Evolutionary conservation across 2,113 vertebrate genomes (phyloP), one percentile per base, ranked within the genome.

Genomic region (Cyanoderma ruficeps): DNA sequence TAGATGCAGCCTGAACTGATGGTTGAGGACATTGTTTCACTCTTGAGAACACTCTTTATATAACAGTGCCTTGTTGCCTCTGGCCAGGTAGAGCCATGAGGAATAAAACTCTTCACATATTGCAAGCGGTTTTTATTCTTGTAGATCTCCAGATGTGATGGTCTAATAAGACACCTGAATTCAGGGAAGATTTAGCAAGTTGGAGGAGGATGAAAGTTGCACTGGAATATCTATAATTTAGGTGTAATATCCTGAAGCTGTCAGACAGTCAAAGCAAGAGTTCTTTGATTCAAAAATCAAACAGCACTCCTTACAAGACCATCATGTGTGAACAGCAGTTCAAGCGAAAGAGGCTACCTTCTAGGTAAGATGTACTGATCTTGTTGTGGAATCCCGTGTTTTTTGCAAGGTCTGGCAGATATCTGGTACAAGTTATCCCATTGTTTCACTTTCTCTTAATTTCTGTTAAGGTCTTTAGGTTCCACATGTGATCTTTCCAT

Each of bases 281-380:
- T 76, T 84, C 81, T 91, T 94, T 91, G 61, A 76, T 60, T 90
- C 15, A 76, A 72, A 88, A 94, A 72, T 90, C 67, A 94, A 84
- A 75, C 67, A 59, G 13, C n/a, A 33, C 24, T 82, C 57, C 63
- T 77, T 94, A 39, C 13, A 52, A 59, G 50, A 77, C 33, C 33
- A 46, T 94, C 65, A 35, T 22, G 25, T 61, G 46, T 50, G 57
- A 90, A 28, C 10, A 56, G n/a, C 3, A 72, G 46, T 37, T 94
- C n/a, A 69, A 53, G 57, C 3, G 1, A 72, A 55, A 64, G 24
- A 79, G 31, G 16, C 12, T 83, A 41, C 44, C 31, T 82, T 70
- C 42, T 59, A 87, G 37, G 46, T 65, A 83, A 81, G 30, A 17
- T 21, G 13, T 30, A 64, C n/a, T 27, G 22, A 15, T 60, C 68